Evolutionary conservation across 2,888 invertebrate species (phyloP).

Genomic region (Dinocampus coccinellae): DNA sequence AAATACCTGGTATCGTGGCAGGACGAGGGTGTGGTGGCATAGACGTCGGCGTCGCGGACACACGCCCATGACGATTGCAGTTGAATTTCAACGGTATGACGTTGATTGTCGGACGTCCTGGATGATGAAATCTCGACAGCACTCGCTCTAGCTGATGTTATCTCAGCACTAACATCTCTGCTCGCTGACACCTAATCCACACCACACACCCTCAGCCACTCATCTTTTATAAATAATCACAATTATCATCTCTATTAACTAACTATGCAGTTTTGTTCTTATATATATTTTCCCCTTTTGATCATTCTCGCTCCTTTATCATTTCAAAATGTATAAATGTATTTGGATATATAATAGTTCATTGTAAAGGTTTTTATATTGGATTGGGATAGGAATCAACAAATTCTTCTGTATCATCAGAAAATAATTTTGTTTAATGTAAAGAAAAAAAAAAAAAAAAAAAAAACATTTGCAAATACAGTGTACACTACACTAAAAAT

Average conservation of each 20-base stretch:
- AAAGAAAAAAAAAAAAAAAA: too few relatives aligned
- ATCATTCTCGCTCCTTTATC: slow-evolving; percentile 1
- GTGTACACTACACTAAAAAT: neutral
- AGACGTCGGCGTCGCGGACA: slow-evolving; percentile 57
- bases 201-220: slow-evolving; percentile 66
- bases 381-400: neutral
- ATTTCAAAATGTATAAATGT: too few relatives aligned
- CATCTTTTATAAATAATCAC: slow-evolving; percentile 21
- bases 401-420: neutral
- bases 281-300: slow-evolving; percentile 16
- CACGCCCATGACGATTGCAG: slow-evolving; percentile 54
- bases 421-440: neutral
- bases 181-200: slow-evolving; percentile 65
- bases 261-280: neutral
- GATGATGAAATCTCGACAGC: slow-evolving; percentile 50
- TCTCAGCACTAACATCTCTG: slow-evolving; percentile 59
- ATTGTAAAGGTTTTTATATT: neutral
- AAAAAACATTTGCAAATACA: neutral
- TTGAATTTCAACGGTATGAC: slow-evolving; percentile 52
- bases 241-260: slow-evolving; percentile 13
- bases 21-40: slow-evolving; percentile 64
- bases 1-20: slow-evolving; percentile 64
- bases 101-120: slow-evolving; percentile 50
- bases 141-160: slow-evolving; percentile 50
- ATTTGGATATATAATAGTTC: too few relatives aligned